A percentile compares a stretch with the other conserved stretches of the same genome.
These are phyloP conservation scores for Poecilia wingei DNA, from an alignment of 2,797 vertebrate genomes.

Conservation along the genomic window DNA sequence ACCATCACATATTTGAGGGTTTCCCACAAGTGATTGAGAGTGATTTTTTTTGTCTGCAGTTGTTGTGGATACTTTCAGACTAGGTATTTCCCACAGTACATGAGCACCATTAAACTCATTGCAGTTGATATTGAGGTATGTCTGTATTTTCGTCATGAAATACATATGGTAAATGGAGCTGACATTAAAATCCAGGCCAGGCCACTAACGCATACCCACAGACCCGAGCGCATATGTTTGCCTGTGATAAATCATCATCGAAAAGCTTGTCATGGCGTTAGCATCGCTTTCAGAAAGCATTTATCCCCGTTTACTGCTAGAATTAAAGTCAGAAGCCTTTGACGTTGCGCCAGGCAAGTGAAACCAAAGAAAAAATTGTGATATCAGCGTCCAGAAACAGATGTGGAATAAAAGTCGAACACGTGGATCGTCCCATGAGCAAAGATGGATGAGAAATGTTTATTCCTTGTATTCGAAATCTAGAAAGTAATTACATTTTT, in stretches of 20 bases:
- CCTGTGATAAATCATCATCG: conserved; percentile 69
- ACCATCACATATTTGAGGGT: conserved; percentile 56
- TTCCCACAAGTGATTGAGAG: conserved; percentile 55
- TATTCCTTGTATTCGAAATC: neutral
- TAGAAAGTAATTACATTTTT: neutral
- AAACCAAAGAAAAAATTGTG: conserved; percentile 18
- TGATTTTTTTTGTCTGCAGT: conserved; percentile 39
- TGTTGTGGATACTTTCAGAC: conserved; percentile 45
- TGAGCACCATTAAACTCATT: conserved; percentile 30
- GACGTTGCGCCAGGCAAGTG: conserved; percentile 34
- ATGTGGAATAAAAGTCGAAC: conserved; percentile 15
- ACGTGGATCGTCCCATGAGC: conserved; percentile 17
- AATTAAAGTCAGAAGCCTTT: conserved; percentile 52
- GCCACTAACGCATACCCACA: conserved; percentile 29
- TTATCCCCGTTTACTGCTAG: conserved; percentile 47
- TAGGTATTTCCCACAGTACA: conserved; percentile 47
- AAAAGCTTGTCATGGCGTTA: conserved; percentile 64
- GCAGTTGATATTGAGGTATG: conserved; percentile 51
- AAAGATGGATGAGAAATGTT: conserved; percentile 3
- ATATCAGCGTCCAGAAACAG: conserved; percentile 15
- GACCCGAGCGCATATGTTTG: conserved; percentile 38
- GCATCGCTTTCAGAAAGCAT: conserved; percentile 60
- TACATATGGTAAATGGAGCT: conserved; percentile 40
- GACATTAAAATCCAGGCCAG: conserved; percentile 31
- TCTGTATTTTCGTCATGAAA: conserved; percentile 41